phyloP scores from a whole-genome alignment of 1,140 invertebrate species.

The Scaptodrosophila lebanonensis region DNA sequence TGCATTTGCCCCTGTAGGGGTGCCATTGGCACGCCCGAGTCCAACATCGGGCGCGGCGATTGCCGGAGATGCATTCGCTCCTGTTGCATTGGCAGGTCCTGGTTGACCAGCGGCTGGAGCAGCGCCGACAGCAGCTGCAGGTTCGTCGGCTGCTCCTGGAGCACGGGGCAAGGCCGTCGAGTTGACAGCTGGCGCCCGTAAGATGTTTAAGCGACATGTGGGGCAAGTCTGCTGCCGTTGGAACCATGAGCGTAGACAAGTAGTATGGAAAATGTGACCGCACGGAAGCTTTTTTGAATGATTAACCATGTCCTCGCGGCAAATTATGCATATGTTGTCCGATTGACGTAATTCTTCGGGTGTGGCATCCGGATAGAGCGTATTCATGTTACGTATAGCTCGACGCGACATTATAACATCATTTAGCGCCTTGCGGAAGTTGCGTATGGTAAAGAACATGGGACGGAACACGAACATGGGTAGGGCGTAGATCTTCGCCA shows the following conservation, averaged over 20 bases:
- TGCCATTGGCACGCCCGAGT: constrained; percentile 16
- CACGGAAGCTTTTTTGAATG: constrained; percentile 98
- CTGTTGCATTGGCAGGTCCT: constrained; percentile 25
- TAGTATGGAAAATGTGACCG: constrained; percentile 99
- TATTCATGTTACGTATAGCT: constrained; percentile 99
- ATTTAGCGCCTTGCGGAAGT: constrained; percentile 98
- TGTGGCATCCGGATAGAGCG: constrained; percentile 97
- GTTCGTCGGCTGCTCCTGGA: constrained; percentile 67
- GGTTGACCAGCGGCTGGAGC: constrained; percentile 25
- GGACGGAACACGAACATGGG: constrained; percentile 98
- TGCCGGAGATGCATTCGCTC: constrained; percentile 2
- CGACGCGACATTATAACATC: constrained; percentile 98
- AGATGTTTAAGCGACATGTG: constrained; percentile 97
- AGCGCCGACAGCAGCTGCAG: constrained; percentile 17
- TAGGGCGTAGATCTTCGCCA: constrained; percentile 98
- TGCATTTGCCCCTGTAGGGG: constrained; percentile 8
- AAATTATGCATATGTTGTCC: constrained; percentile 99
- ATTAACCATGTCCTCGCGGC: constrained; percentile 82
- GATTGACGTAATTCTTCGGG: constrained; percentile 93
- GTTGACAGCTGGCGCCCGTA: constrained; percentile 82
- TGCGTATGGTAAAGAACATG: constrained; percentile 98
- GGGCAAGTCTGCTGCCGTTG: constrained; percentile 99
- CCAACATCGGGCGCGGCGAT: constrained; percentile 5
- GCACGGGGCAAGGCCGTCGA: constrained; percentile 76
- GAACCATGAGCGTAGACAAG: constrained; percentile 99